phyloP scores from a whole-genome alignment of 35 echinoderm and acorn worm species.

The Hemicentrotus pulcherrimus region DNA sequence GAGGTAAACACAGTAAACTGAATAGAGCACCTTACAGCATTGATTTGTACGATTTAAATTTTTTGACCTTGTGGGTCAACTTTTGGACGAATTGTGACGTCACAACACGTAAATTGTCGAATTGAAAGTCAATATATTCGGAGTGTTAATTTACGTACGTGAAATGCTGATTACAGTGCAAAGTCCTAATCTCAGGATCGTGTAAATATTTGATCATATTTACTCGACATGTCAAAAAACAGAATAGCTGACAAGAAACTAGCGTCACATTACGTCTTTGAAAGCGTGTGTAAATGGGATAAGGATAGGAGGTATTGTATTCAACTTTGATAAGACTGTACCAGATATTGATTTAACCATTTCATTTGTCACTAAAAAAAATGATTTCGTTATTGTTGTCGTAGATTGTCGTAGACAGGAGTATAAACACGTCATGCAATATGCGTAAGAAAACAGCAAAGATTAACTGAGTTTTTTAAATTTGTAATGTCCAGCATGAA shows the following conservation, averaged over 20 bases:
- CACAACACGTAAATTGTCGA: background rate
- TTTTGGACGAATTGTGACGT: background rate
- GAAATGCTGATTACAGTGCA: background rate
- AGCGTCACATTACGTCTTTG: background rate
- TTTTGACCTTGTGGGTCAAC: background rate
- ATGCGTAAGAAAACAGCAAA: background rate
- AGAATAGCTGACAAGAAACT: background rate
- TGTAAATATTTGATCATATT: background rate
- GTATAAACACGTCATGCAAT: background rate
- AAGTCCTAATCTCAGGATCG: background rate
- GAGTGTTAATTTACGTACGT: background rate
- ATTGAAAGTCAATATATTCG: background rate
- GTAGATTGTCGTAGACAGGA: background rate
- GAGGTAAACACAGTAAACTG: no score
- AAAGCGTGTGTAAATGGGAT: background rate
- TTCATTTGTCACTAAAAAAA: background rate
- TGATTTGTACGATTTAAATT: background rate
- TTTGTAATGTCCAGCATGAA: no score
- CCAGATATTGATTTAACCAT: no score
- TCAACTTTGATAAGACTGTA: no score
- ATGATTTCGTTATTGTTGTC: background rate
- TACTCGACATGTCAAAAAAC: background rate
- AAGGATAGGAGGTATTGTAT: background rate
- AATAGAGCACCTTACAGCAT: no score
- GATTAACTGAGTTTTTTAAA: no score